Base-by-base conservation (phyloP, 2,888 invertebrate genomes). In the Taphrorychus bicolor region DNA sequence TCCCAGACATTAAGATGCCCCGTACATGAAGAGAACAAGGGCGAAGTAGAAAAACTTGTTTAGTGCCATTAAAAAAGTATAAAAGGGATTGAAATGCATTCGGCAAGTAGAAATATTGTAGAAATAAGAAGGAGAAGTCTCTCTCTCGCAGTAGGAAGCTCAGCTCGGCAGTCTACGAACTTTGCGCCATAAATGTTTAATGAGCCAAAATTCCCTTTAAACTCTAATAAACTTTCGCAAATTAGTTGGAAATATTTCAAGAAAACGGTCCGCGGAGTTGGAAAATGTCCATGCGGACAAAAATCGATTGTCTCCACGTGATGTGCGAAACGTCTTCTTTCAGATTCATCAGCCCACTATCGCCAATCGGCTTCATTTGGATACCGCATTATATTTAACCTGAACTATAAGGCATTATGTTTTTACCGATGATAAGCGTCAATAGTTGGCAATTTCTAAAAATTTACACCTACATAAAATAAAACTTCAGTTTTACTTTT, bases 111-210 rank as follows among this genome's bases (percentile, higher is more conserved):
- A n/a, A n/a, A n/a, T n/a, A n/a, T n/a, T n/a, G n/a, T n/a, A n/a
- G n/a, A n/a, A n/a, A n/a, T n/a, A n/a, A n/a, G n/a, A n/a, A n/a
- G 7, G 11, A 32, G 7, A 32, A 32, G 32, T 32, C 32, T 32
- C 32, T 32, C 32, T 32, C 32, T 32, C 32, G 32, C 32, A 32
- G 32, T 32, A 32, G 32, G 32, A 32, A 32, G 32, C 32, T 32
- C 32, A 11, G 32, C 32, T 32, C 32, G 32, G 32, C 32, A 32
- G 32, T 32, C 32, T 32, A 11, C 7, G 32, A 32, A 32, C 32
- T 32, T 32, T 32, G 32, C 32, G 32, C 32, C 32, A 32, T 32
- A 45, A 45, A 45, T 45, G 45, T 45, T 45, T 45, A 16, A 45
- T 45, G 16, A 45, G 45, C 17, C 45, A 45, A 45, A 45, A 32